Evolutionary conservation across 2,113 vertebrate genomes (phyloP), one percentile per base, ranked within the genome.

Genomic region (Ptilorrhoa leucosticta): DNA sequence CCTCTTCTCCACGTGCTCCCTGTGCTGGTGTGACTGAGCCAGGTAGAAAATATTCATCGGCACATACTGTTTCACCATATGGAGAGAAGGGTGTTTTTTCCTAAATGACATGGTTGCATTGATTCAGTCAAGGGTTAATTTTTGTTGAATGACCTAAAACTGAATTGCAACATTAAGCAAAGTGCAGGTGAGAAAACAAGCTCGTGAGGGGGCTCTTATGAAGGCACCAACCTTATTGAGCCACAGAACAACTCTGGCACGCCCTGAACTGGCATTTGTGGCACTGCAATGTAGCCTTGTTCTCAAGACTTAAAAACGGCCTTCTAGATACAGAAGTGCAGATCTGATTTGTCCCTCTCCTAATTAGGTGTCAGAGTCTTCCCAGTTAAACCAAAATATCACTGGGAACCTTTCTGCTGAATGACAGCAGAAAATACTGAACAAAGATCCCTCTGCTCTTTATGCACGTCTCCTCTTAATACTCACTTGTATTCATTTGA

Each of bases 1-100:
- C 27, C 31, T 60, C 63, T 40, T 24, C 40, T 53, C 48, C 24
- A 4, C 1, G 0, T 3, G 12, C 16, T 82, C 40, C 1, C 0
- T 24, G 26, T 51, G n/a, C 56, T 39, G 56, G 37, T 51, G 37
- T 60, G 71, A 45, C 76, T 28, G 61, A 90, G 58, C 11, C 44
- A 80, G 57, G 9, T 1, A 48, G 35, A 76, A 83, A 50, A 64
- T 19, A 33, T 2, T 48, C 7, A 58, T 50, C 54, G 66, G 31
- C 48, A 27, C 28, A 53, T 21, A 13, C 24, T 50, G 23, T 37
- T 11, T 76, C 2, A 3, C 1, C 6, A 33, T 54, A 50, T 1
- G 24, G 37, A 57, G 77, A 80, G 44, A 48, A 58, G 33, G 33
- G 17, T 44, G 15, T 31, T 80, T 58, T 54, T 63, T 64, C 15